A percentile compares a stretch with the other conserved stretches of the same genome.
Conservation (phyloP, 2,113 vertebrate species). For the Leiothrix lutea region DNA sequence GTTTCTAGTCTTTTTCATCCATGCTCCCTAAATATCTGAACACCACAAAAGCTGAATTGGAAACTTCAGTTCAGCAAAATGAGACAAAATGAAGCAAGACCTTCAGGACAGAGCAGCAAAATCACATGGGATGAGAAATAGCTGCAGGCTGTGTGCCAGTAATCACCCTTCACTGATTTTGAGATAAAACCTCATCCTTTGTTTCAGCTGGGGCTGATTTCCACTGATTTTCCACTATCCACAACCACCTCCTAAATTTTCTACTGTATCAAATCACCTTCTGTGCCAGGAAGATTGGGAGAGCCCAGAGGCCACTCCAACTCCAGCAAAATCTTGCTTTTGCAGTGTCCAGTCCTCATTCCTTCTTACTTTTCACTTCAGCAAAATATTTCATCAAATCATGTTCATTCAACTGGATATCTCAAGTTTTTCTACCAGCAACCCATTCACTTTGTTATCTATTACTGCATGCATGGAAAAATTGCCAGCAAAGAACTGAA, state of each 20-base stretch:
- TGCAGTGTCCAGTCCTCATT: neutral
- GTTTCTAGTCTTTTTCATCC: neutral
- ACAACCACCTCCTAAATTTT: neutral
- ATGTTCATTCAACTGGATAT: neutral
- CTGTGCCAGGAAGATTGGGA: neutral
- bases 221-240: neutral
- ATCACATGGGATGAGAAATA: neutral
- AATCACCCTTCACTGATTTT: neutral
- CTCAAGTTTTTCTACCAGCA: neutral
- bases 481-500: neutral
- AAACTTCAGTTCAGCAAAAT: neutral
- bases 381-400: neutral
- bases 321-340: neutral
- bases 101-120: neutral
- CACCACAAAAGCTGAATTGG: neutral
- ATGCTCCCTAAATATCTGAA: neutral
- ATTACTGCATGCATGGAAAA: neutral
- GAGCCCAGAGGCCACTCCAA: neutral
- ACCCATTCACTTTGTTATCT: neutral
- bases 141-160: too few species aligned
- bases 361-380: neutral
- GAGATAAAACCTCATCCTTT: neutral
- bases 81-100: neutral
- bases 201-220: neutral
- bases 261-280: accelerated